Conservation (phyloP, 2,888 invertebrate genomes). For the Cylindroiulus punctatus region DNA sequence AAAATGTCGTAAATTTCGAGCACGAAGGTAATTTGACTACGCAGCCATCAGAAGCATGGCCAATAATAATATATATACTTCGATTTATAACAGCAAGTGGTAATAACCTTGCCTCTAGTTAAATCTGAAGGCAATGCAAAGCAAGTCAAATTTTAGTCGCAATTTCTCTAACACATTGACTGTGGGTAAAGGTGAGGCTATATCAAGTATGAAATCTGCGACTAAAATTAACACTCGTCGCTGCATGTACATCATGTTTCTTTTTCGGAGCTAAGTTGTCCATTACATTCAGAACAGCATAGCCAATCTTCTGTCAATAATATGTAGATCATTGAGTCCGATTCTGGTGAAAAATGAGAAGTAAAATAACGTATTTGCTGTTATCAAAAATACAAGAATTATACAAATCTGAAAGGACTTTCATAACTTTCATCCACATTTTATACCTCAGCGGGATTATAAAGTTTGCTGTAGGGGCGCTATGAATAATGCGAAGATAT, state of each 20-base stretch:
- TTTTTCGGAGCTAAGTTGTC: background rate
- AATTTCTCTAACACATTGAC: background rate
- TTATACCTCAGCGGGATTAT: background rate
- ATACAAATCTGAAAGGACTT: background rate
- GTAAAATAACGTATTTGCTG: constrained; percentile 7
- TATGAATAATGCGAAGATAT: no score
- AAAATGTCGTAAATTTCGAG: constrained; percentile 2
- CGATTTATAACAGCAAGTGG: background rate
- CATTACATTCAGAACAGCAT: background rate
- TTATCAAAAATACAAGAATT: background rate
- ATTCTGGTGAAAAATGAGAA: background rate
- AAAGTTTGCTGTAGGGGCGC: no score
- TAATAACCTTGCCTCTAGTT: background rate
- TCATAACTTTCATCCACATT: background rate
- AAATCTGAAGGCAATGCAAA: background rate
- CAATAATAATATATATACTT: constrained; percentile 10
- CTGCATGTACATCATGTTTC: background rate
- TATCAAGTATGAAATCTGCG: background rate
- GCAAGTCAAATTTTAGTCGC: background rate
- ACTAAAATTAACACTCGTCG: background rate
- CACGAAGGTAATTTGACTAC: constrained; percentile 17
- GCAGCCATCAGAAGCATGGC: background rate
- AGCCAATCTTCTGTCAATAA: background rate
- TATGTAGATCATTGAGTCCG: background rate
- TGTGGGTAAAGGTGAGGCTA: background rate